A percentile compares a stretch with the other conserved stretches of the same genome.
Evolutionary conservation across 2,797 vertebrate species (phyloP).

Genomic region (Pseudomugil tenellus): DNA sequence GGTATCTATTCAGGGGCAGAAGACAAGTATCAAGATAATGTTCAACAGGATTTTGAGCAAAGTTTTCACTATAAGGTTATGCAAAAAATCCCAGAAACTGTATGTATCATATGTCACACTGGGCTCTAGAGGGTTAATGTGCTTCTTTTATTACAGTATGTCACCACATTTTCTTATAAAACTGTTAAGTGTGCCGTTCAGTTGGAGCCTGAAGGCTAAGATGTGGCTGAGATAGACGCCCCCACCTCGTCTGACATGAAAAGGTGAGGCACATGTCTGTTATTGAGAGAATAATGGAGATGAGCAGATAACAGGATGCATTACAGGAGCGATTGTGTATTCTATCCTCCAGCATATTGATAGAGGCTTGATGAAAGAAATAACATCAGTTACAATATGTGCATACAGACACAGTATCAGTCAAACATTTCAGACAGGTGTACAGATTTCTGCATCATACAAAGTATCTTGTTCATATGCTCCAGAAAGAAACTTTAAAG

Average conservation of each 20-base stretch:
- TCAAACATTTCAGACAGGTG: background rate
- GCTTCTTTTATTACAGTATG: no score
- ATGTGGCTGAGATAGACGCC: background rate
- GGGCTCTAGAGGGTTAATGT: no score
- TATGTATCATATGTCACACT: no score
- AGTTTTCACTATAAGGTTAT: no score
- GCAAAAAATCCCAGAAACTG: no score
- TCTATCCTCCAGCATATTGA: background rate
- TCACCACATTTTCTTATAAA: background rate
- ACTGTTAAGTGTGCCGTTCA: background rate
- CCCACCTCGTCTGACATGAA: background rate
- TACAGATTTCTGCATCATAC: background rate
- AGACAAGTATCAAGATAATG: no score
- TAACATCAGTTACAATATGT: background rate
- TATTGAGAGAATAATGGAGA: background rate
- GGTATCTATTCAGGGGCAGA: no score
- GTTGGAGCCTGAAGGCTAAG: background rate
- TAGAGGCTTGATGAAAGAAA: background rate
- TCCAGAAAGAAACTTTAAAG: slow-evolving; percentile 8
- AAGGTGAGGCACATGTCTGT: background rate
- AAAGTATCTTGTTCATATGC: background rate
- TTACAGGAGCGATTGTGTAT: background rate
- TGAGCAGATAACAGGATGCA: background rate
- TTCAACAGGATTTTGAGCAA: no score
- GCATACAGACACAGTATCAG: background rate